phyloP scores from a whole-genome alignment of 2,797 vertebrate species.

The Myoxocephalus aenaeus region DNA sequence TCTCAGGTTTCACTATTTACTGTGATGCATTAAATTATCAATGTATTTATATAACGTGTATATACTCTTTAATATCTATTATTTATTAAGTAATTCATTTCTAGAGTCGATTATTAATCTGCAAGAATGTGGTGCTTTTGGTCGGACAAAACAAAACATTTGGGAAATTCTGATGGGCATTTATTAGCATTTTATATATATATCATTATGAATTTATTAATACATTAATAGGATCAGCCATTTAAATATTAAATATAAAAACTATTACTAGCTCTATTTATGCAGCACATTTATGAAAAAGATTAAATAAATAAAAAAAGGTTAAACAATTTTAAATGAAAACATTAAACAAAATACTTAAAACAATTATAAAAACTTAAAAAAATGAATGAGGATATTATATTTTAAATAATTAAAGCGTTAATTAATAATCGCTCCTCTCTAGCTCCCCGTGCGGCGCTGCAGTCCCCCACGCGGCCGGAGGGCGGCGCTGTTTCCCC shows the following conservation, averaged over 20 bases:
- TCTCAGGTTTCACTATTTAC: neutral
- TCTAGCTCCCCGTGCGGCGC: neutral
- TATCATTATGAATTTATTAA: neutral
- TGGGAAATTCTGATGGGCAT: too few species aligned
- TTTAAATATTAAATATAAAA: neutral
- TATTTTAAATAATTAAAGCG: neutral
- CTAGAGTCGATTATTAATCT: too few species aligned
- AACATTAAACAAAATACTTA: neutral
- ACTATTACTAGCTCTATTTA: neutral
- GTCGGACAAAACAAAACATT: too few species aligned
- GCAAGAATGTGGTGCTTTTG: too few species aligned
- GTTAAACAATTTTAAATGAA: neutral
- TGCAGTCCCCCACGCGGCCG: constrained; percentile 50
- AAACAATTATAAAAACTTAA: neutral
- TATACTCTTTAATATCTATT: neutral
- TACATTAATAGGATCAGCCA: neutral
- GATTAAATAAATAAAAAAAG: neutral
- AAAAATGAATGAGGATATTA: too few species aligned
- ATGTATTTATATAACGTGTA: too few species aligned
- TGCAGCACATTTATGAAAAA: neutral
- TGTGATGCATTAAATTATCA: neutral
- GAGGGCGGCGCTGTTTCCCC: constrained; percentile 73
- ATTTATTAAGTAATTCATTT: too few species aligned
- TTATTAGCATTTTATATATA: too few species aligned
- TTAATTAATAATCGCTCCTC: neutral